Evolutionary conservation across 2,797 vertebrate species (phyloP).

Genomic region (Knipowitschia caucasica): DNA sequence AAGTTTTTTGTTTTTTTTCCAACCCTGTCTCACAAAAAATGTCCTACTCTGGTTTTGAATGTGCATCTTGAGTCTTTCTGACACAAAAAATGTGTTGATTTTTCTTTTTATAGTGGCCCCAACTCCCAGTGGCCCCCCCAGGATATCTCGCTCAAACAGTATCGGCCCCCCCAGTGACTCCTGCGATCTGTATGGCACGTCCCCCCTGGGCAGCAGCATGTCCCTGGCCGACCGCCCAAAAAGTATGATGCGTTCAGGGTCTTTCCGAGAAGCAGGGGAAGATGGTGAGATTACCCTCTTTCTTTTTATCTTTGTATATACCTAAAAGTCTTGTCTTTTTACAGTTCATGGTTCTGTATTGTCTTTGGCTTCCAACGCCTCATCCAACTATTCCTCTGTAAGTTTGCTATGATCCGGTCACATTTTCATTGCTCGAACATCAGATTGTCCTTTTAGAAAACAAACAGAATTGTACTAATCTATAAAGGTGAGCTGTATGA

Average conservation of each 20-base stretch:
- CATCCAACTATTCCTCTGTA: slow-evolving; percentile 95
- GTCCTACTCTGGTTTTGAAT: slow-evolving; percentile 8
- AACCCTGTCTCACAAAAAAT: slow-evolving; percentile 51
- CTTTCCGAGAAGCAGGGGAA: slow-evolving; percentile 92
- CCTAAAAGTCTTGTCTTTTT: slow-evolving; percentile 16
- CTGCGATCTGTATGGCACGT: slow-evolving; percentile 90
- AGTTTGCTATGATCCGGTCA: slow-evolving; percentile 62
- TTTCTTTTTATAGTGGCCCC: slow-evolving; percentile 76
- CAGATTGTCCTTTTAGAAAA: too few species aligned
- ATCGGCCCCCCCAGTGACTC: slow-evolving; percentile 89
- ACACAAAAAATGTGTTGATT: not conserved
- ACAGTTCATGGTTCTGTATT: slow-evolving; percentile 95
- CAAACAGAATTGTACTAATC: too few species aligned
- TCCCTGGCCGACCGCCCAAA: slow-evolving; percentile 94
- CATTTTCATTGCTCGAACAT: too few species aligned
- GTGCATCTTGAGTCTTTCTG: slow-evolving; percentile 2
- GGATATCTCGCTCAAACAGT: slow-evolving; percentile 98
- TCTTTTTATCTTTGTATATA: not conserved
- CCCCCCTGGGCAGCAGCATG: slow-evolving; percentile 91
- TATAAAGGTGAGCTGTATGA: too few species aligned
- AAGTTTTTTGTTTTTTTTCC: slow-evolving; percentile 49
- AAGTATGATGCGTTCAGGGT: slow-evolving; percentile 94
- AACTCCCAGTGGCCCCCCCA: slow-evolving; percentile 79
- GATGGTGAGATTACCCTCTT: slow-evolving; percentile 82
- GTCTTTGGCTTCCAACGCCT: slow-evolving; percentile 94